Evolutionary conservation across 1,140 invertebrate genomes (phyloP).

Genomic region (Mycetomoellerius zeteki): DNA sequence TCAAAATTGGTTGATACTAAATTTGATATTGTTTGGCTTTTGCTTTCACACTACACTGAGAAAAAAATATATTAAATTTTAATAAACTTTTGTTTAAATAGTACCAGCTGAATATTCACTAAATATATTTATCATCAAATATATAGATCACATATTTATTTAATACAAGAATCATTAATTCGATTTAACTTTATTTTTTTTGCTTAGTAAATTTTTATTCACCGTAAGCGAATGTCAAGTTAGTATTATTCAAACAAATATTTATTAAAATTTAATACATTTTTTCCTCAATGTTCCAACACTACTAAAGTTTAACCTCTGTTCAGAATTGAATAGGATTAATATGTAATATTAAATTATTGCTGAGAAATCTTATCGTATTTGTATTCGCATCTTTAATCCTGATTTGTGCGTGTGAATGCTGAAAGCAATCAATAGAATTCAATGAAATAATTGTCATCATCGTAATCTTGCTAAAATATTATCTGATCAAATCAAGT

Average conservation of each 20-base stretch:
- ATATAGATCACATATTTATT: no score
- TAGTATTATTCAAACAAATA: no score
- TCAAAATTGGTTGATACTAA: slow-evolving; percentile 37
- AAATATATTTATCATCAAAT: no score
- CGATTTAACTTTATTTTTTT: no score
- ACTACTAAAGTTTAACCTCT: neutral
- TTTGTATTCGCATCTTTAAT: neutral
- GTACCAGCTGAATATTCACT: no score
- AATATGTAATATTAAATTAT: slow-evolving; percentile 15
- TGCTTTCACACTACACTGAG: neutral
- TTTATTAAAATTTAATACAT: no score
- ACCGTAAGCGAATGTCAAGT: no score
- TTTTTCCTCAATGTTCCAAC: no score
- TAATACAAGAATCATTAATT: no score
- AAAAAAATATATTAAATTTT: no score
- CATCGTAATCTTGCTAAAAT: neutral
- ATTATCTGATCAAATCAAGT: neutral
- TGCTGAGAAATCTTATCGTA: neutral
- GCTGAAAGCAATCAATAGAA: neutral
- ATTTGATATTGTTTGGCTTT: slow-evolving; percentile 33
- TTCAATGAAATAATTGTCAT: neutral
- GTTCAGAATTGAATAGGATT: neutral
- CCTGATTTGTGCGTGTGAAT: neutral
- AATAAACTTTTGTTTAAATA: no score
- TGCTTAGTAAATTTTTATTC: no score